These are phyloP conservation scores for Callithrix jacchus DNA, from an alignment of 2,113 vertebrate species.

Conservation along the genomic window DNA sequence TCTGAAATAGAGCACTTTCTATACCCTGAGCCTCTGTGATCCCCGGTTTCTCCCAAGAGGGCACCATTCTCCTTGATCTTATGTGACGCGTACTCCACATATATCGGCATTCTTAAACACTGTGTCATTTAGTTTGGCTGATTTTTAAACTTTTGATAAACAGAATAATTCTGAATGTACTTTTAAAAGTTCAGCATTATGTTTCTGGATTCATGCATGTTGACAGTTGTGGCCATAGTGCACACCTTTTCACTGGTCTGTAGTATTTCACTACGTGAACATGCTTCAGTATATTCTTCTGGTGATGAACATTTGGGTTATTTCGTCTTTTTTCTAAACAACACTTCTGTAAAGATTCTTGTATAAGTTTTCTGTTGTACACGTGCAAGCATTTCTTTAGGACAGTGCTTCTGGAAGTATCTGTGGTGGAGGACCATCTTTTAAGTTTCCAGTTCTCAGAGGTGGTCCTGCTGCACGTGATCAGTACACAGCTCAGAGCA, in stretches of 20 bases:
- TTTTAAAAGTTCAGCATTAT: not conserved
- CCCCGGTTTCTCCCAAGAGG: not conserved
- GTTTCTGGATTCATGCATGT: not conserved
- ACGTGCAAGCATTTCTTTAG: not conserved
- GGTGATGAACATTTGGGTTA: not conserved
- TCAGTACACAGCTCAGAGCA: not conserved
- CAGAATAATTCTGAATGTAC: not conserved
- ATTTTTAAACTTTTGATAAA: slow-evolving; percentile 5
- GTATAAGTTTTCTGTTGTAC: not conserved
- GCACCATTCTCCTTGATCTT: no score
- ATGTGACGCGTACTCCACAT: not conserved
- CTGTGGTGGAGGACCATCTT: not conserved
- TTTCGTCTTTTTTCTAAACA: not conserved
- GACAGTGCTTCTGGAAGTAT: not conserved
- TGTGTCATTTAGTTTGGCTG: not conserved
- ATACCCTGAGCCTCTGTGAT: not conserved
- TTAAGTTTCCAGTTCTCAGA: not conserved
- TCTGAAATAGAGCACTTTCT: not conserved
- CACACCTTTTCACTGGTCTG: not conserved
- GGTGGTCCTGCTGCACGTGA: not conserved
- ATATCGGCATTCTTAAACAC: not conserved
- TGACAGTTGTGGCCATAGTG: accelerated
- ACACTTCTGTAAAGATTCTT: not conserved
- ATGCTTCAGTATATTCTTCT: not conserved
- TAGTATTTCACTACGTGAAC: not conserved